Conservation (phyloP, 2,888 invertebrate species). For the Xestia c-nigrum region DNA sequence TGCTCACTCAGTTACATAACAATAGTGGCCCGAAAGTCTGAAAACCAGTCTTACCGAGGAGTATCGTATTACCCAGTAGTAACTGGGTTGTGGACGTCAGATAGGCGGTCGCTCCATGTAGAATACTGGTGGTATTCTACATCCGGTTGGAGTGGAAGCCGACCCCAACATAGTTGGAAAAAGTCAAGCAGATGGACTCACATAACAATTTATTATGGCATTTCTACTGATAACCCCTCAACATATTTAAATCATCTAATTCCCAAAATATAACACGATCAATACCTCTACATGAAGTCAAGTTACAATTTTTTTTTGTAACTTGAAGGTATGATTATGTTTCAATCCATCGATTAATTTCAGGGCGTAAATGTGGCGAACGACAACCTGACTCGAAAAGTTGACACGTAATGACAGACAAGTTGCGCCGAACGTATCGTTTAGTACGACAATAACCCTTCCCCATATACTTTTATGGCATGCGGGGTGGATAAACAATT, state of each 20-base stretch:
- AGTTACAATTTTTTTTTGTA: background rate
- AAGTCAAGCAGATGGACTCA: too few relatives aligned
- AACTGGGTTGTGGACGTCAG: too few relatives aligned
- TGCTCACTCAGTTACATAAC: background rate
- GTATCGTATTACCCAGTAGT: too few relatives aligned
- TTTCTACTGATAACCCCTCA: background rate
- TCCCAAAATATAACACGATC: background rate
- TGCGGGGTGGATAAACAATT: conserved; percentile 44
- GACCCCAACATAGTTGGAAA: too few relatives aligned
- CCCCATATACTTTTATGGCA: conserved; percentile 26
- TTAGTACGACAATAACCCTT: conserved; percentile 20
- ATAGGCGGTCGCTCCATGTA: too few relatives aligned
- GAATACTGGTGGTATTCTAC: too few relatives aligned
- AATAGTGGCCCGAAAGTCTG: background rate
- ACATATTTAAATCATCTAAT: background rate
- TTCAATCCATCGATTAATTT: conserved; percentile 5
- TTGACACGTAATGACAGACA: background rate
- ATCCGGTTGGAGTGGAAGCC: too few relatives aligned
- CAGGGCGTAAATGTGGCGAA: background rate
- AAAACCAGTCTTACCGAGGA: too few relatives aligned
- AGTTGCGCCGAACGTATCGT: conserved; percentile 21
- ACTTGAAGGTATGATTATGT: background rate
- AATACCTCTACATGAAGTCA: background rate
- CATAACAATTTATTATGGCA: background rate
- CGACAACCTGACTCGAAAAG: background rate